Base-by-base conservation (phyloP, 2,888 invertebrate species). In the Hermodice carunculata region DNA sequence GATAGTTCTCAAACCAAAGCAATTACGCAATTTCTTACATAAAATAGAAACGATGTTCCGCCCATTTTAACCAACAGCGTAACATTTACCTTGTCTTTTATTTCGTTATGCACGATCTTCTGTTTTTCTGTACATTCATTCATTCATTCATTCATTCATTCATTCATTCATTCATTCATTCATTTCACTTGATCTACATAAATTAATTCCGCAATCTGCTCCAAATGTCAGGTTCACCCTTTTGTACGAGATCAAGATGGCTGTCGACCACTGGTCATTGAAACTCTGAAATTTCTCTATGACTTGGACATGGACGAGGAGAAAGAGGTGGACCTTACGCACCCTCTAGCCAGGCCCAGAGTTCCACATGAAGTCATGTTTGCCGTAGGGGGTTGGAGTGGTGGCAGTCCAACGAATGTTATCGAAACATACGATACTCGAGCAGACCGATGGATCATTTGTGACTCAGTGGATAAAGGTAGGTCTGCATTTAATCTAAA, bases 251-350 rank as follows among this genome's bases (percentile, higher is more conserved):
- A 91, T 56, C 92, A 93, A 80, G 93, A 94, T 71, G 91, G 91
- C 11, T 94, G 95, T 74, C 90, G 93, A 19, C 95, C 95, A 0
- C 91, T 96, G 70, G 92, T 96, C 69, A 94, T 96, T 37, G 95
- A 96, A 85, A 95, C 96, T 0, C 87, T 96, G 42, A 94, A 93
- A 82, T 96, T 96, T 85, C 89, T 96, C 51, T 95, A 95, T 86
- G 95, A 96, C 84, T 88, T 96, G 80, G 95, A 96, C 87, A 93
- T 94, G 90, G 94, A 94, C 69, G 90, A 90, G 81, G 92, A 88
- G 54, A 86, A 92, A 81, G 92, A 93, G 53, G 76, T 86, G 4
- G 86, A 87, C 69, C 73, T 86, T 19, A 80, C 78, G 72, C 89
- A 91, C 79, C 90, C 90, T 0, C 78, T 92, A 40, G 88, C 91